Evolutionary conservation across 2,797 vertebrate species (phyloP), one percentile per base, ranked within the genome.

Genomic region (Alectoris magna): DNA sequence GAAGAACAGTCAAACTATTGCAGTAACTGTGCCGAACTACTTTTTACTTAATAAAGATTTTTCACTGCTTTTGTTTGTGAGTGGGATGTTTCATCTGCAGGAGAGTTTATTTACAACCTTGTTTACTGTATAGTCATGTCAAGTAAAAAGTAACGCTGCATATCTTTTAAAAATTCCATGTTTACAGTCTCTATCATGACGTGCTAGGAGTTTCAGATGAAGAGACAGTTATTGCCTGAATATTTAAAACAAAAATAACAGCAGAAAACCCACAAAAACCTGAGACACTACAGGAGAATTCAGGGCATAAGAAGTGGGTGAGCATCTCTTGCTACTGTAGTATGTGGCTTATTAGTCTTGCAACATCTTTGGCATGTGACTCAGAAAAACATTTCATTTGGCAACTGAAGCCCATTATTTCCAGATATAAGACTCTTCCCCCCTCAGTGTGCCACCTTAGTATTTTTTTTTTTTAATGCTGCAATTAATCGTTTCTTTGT

Each of bases 321-420:
- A 73, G 66, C 91, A 94, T 70, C 88, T 84, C 60, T 39, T 86
- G 70, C 41, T 87, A 34, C 66, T 84, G 31, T 60, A 55, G 16
- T 31, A 39, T 59, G 53, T 63, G 58, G 16, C 77, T 83, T 82
- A 34, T 78, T 78, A 11, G 39, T 64, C 27, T 87, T 76, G 56
- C 6, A 3, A 58, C 70, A 68, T 51, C 36, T 73, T 69, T 41
- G 68, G 39, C 56, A 55, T 58, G 34, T 70, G 70, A 60, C 46
- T 89, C 41, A 68, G 94, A 66, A 93, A 95, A 93, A 88, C 55
- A 18, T 85, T 73, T 53, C 14, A 14, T 87, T 85, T 36, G 82
- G 34, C 14, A 60, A 10, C 41, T 84, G 34, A 90, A 69, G 23
- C 31, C 27, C n/a, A n/a, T 0, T 75, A 15, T 84, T 85, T 78